Base-by-base conservation (phyloP, 2,797 vertebrate genomes). In the Notamacropus eugenii region DNA sequence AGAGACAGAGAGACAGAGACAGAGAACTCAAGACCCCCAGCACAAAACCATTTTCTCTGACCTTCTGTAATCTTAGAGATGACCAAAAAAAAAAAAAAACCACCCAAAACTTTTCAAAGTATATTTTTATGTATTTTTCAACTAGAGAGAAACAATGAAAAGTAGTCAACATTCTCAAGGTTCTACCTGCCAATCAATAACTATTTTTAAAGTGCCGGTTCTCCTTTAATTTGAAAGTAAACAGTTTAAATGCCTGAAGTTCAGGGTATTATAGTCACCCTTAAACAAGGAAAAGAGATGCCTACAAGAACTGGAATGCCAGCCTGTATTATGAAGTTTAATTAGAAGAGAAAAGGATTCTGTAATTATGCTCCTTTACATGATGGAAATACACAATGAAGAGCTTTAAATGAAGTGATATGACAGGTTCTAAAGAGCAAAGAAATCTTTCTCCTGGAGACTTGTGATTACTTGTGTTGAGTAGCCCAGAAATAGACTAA, bases 211-310 rank as follows among this genome's bases (percentile, higher is more conserved):
- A 96, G 92, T 11, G 93, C 16, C 50, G 92, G 92, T 96, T 90
- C 93, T 92, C 96, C 96, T 96, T 97, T 97, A 97, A 96, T 96
- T 96, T 97, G 90, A 98, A 98, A 98, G 96, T 52, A 97, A 97
- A 97, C 97, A 96, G 90, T 93, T 95, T 95, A 96, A 91, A 97
- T 27, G 93, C 96, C 95, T 97, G 93, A 97, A 98, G 97, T 95
- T 92, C 96, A 96, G 95, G 96, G 58, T 98, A 97, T 93, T 56
- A 59, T 95, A 97, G 54, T 96, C 50, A 93, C 50, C 97, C 94
- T 95, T 94, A n/a, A 94, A 34, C 56, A 97, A 93, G 54, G 96
- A 74, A 87, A 97, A 93, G 34, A 96, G 95, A 91, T 90, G 93
- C 95, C 93, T 97, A 90, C 10, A 96, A 96, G 97, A 97, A 96